Evolutionary conservation across 2,797 vertebrate species (phyloP).

Genomic region (Channallabes apus): DNA sequence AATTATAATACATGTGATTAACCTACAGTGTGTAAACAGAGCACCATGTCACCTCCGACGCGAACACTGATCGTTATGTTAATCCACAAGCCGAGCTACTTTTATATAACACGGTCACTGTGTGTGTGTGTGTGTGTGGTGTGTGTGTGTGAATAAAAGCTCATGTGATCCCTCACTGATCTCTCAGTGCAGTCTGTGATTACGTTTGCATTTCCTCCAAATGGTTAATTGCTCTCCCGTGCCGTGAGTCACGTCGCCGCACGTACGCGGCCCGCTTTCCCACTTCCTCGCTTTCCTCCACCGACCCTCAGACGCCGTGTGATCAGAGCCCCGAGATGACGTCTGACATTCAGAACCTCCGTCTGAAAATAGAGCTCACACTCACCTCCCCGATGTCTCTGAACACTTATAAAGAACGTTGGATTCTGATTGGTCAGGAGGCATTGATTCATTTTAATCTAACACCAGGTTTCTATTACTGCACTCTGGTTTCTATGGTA

Average conservation of each 20-base stretch:
- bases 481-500: not conserved
- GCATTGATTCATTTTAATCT: not conserved
- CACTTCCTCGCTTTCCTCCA: not conserved
- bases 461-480: not conserved
- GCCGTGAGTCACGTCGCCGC: constrained; percentile 20
- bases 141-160: not conserved
- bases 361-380: not conserved
- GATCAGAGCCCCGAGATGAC: not conserved
- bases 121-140: not conserved
- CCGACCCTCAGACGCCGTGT: not conserved
- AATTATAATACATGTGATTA: not conserved
- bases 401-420: not conserved
- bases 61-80: not conserved
- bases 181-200: not conserved
- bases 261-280: not conserved
- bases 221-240: not conserved
- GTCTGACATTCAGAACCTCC: not conserved
- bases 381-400: not conserved
- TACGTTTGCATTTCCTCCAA: constrained; percentile 3
- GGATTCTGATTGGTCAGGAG: not conserved
- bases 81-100: not conserved
- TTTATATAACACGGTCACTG: not conserved
- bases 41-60: not conserved
- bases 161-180: not conserved
- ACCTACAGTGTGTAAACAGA: not conserved